Conservation (phyloP, 2,888 invertebrate species). For the Dryococelus australis region DNA sequence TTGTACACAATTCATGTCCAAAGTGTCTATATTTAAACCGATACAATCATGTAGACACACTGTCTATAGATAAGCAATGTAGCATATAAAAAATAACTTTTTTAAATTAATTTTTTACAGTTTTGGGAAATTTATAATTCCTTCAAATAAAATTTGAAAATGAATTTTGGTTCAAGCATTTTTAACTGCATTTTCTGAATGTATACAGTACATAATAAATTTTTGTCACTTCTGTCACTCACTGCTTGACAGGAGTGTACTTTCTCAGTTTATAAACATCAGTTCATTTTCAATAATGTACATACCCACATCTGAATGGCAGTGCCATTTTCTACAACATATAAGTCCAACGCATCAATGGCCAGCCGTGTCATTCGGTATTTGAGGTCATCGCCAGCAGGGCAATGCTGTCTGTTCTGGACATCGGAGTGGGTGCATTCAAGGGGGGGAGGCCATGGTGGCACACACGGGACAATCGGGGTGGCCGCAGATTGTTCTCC, state of each 20-base stretch:
- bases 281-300: neutral
- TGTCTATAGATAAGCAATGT: no score
- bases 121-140: no score
- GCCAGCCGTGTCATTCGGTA: conserved; percentile 92
- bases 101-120: no score
- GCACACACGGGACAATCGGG: conserved; percentile 79
- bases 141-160: no score
- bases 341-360: conserved; percentile 88
- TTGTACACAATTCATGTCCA: conserved; percentile 35
- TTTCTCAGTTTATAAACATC: no score
- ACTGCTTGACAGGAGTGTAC: no score
- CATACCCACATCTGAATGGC: conserved; percentile 83
- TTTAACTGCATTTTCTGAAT: no score
- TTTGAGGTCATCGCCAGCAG: conserved; percentile 85
- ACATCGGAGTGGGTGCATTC: conserved; percentile 74
- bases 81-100: no score
- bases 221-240: no score
- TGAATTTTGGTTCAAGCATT: no score
- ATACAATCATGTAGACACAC: neutral
- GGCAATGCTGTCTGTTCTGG: conserved; percentile 75
- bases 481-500: conserved; percentile 89
- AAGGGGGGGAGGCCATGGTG: conserved; percentile 76
- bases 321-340: conserved; percentile 88
- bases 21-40: conserved; percentile 38
- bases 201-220: no score